Base-by-base conservation (phyloP, 1,140 invertebrate species). In the Cotesia chilonis region DNA sequence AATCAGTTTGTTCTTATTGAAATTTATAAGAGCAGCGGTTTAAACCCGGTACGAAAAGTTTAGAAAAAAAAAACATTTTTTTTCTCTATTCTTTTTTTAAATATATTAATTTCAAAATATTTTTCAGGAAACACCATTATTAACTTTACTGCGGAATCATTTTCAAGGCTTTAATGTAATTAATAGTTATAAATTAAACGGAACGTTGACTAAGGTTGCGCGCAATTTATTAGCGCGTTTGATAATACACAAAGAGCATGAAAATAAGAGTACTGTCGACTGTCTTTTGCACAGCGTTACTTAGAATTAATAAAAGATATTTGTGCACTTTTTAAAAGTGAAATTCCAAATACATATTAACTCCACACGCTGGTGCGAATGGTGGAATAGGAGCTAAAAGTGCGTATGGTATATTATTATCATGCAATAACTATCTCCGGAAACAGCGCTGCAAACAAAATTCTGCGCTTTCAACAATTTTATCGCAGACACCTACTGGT, bases 301-400 rank as follows among this genome's bases (percentile, higher is more conserved):
- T 14, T 12, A 35, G 66, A 52, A 35, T 20, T 55, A 5, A 14
- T 47, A 2, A 10, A 3, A 1, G 66, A 68, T n/a, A 68, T 68
- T 68, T 68, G 66, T 37, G 12, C 3, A 1, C 14, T 68, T 5
- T 68, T 68, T 54, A 54, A 68, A 55, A 54, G 17, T n/a, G 66
- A 68, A 20, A 10, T 36, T 54, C 66, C n/a, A 20, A 54, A 47
- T 35, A 68, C 66, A 4, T 68, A 68, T 35, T 68, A 68, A 14
- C 37, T 10, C 66, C 66, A 1, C 66, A 68, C 20, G 9, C 20
- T 28, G n/a, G 52, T 28, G 17, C 14, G 0, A 14, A 2, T 68
- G 66, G 66, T 20, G 14, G 14, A 28, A 17, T n/a, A 68, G 10
- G 9, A 4, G 4, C 20, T 55, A 12, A 54, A n/a, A 4, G 12